Evolutionary conservation across 2,797 vertebrate genomes (phyloP), one percentile per base, ranked within the genome.

Genomic region (Chaenodraco wilsoni): DNA sequence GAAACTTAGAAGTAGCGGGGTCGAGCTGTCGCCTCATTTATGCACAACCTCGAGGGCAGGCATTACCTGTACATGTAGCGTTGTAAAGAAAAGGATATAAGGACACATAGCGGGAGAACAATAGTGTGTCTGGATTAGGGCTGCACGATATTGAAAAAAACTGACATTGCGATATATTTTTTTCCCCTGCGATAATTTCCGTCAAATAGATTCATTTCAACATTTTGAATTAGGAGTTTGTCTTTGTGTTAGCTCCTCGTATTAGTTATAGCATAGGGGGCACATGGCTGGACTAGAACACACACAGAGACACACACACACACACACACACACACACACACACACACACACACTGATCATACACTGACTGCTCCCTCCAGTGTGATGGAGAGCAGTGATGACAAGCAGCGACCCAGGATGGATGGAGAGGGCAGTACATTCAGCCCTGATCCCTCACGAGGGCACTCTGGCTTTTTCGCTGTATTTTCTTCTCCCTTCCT

Each of bases 371-470:
- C 45, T 44, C 44, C 43, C 16, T 67, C 21, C 63, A 62, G 50
- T 61, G 15, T 52, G 33, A 74, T 50, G n/a, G 37, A 33, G 27
- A 74, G 21, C 9, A 41, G 48, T 63, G 21, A 78, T 72, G 65
- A 70, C 65, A 69, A 43, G 58, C 56, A 45, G 23, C 31, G 15
- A 45, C 46, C 45, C 31, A 19, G 63, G 75, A 83, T 71, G 51
- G 56, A 76, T 80, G 68, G 21, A 44, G 59, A 45, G 72, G 84
- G 65, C 27, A 49, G 49, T 70, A 60, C 82, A 75, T 69, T 72
- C 59, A 65, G 23, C 60, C 14, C 73, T 33, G 63, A 41, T 78
- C 64, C 16, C 27, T 40, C 33, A 48, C 54, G 54, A 64, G 55
- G 40, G 52, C 56, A 51, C 48, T 56, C 19, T 44, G 45, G 19